A percentile compares a stretch with the other conserved stretches of the same genome.
These are phyloP conservation scores for Chaenogobius annularis DNA, from an alignment of 2,113 vertebrate species.

Conservation along the genomic window DNA sequence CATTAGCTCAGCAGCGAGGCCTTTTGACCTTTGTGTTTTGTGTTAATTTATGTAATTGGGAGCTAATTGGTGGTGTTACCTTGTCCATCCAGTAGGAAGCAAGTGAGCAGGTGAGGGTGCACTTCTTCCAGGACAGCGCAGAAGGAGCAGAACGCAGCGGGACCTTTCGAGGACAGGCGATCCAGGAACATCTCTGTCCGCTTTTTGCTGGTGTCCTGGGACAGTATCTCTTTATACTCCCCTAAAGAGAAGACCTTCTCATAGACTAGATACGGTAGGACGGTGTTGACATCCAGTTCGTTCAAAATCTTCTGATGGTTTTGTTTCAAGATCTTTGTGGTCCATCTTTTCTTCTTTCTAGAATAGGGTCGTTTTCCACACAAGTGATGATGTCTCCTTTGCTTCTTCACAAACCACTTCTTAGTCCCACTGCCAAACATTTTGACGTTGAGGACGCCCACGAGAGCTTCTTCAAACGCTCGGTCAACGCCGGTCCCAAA, in stretches of 20 bases:
- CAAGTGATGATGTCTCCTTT: conserved; percentile 64
- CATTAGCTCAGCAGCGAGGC: neutral
- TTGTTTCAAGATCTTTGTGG: conserved; percentile 76
- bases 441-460: conserved; percentile 57
- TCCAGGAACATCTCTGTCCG: conserved; percentile 83
- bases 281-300: conserved; percentile 81
- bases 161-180: conserved; percentile 83
- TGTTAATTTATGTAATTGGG: conserved; percentile 17
- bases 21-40: conserved; percentile 14
- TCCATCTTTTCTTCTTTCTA: conserved; percentile 76
- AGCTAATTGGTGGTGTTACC: conserved; percentile 73
- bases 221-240: conserved; percentile 87
- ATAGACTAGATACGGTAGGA: conserved; percentile 85
- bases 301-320: conserved; percentile 80
- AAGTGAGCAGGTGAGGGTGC: conserved; percentile 86
- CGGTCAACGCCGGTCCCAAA: conserved; percentile 57
- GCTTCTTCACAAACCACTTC: conserved; percentile 81
- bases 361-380: conserved; percentile 70
- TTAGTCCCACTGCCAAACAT: conserved; percentile 82
- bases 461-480: conserved; percentile 49
- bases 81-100: conserved; percentile 85
- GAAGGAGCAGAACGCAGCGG: conserved; percentile 83
- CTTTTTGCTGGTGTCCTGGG: conserved; percentile 71
- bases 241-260: conserved; percentile 85
- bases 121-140: conserved; percentile 87